Evolutionary conservation across 2,797 vertebrate genomes (phyloP).

Genomic region (Gallinago nigripennis): DNA sequence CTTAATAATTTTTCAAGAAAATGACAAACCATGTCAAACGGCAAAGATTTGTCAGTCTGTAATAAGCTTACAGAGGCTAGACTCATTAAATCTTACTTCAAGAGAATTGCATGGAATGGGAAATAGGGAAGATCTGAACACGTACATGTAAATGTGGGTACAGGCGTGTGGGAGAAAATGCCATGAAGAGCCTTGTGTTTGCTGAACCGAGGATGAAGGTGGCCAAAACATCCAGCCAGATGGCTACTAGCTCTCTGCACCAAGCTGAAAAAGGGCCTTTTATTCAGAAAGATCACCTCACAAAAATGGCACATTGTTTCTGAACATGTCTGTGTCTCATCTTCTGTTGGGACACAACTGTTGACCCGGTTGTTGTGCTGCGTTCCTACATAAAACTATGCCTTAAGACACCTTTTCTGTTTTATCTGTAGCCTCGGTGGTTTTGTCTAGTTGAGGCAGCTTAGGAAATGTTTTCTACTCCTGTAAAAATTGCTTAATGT

Average conservation of each 20-base stretch:
- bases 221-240: not conserved
- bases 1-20: not conserved
- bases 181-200: rapidly evolving
- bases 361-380: rapidly evolving
- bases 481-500: not conserved
- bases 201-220: rapidly evolving
- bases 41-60: not conserved
- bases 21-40: not conserved
- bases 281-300: not conserved
- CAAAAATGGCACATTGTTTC: not conserved
- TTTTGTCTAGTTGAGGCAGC: not conserved
- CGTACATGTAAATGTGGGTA: not conserved
- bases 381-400: not conserved
- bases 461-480: not conserved
- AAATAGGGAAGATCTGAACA: not conserved
- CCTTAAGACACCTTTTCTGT: not conserved
- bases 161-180: not conserved
- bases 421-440: not conserved
- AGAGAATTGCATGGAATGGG: not conserved
- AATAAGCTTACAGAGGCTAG: not conserved
- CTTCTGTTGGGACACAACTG: not conserved
- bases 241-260: not conserved
- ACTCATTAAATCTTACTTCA: not conserved
- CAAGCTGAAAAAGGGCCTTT: not conserved
- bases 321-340: rapidly evolving